Evolutionary conservation across 2,888 invertebrate genomes (phyloP).

Genomic region (Athripsodes cinereus): DNA sequence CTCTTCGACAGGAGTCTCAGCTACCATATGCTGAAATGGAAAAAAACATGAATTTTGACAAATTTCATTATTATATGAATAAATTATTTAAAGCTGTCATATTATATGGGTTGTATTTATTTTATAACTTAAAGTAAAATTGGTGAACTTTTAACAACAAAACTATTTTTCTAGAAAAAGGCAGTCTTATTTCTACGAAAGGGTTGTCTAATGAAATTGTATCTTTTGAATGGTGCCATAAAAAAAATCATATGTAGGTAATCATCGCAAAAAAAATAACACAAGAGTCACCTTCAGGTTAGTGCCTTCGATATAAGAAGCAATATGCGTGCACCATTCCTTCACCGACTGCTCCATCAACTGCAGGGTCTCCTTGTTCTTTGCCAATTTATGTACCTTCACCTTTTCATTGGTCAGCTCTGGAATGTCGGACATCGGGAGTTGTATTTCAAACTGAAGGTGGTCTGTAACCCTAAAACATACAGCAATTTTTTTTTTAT

Average conservation of each 20-base stretch:
- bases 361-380: constrained; percentile 46
- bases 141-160: too few species aligned
- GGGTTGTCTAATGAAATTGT: too few species aligned
- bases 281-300: constrained; percentile 41
- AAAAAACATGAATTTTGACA: neutral
- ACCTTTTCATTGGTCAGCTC: constrained; percentile 40
- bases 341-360: constrained; percentile 57
- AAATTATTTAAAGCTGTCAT: too few species aligned
- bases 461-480: constrained; percentile 62
- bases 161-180: too few species aligned
- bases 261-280: too few species aligned
- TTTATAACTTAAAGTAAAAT: too few species aligned
- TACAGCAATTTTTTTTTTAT: too few species aligned
- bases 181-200: too few species aligned
- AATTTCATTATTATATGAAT: too few species aligned
- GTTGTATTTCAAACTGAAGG: constrained; percentile 65
- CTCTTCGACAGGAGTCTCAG: constrained; percentile 77
- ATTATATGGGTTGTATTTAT: too few species aligned
- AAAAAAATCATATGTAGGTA: too few species aligned
- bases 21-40: constrained; percentile 48
- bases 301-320: constrained; percentile 49
- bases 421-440: constrained; percentile 57
- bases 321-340: constrained; percentile 63
- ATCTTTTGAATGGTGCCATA: too few species aligned
- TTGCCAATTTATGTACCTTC: constrained; percentile 37